phyloP scores from a whole-genome alignment of 2,888 invertebrate species.

The Parthenolecanium corni region DNA sequence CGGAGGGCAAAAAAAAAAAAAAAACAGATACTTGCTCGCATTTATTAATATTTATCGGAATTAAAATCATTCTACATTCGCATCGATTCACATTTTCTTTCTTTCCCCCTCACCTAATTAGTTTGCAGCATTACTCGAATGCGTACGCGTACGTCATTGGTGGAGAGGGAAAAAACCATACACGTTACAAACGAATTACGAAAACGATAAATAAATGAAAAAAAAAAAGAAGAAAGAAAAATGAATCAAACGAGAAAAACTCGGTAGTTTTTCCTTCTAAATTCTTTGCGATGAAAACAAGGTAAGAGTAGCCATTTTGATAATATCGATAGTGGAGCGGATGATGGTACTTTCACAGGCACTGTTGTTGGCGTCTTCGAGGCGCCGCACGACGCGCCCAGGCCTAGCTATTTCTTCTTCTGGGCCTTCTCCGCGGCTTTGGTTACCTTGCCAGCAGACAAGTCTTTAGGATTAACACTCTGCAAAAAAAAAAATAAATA shows the following conservation, averaged over 20 bases:
- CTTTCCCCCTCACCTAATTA: not conserved
- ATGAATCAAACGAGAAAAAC: not conserved
- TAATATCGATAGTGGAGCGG: conserved; percentile 44
- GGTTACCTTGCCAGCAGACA: conserved; percentile 84
- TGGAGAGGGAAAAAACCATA: conserved; percentile 5
- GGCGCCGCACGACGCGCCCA: conserved; percentile 34
- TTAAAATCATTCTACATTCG: no score
- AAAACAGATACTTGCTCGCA: no score
- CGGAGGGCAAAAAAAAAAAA: not conserved
- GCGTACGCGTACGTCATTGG: no score
- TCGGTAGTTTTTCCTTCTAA: conserved; percentile 63
- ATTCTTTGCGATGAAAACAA: conserved; percentile 84
- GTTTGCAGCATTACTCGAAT: conserved; percentile 2
- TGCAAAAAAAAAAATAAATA: no score
- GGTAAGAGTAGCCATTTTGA: conserved; percentile 54
- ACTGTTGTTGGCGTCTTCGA: conserved; percentile 16
- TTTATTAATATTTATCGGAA: no score
- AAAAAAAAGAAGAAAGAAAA: conserved; percentile 4
- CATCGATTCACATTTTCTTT: no score
- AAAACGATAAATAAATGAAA: conserved; percentile 27
- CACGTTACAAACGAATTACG: conserved; percentile 25
- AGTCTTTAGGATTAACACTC: conserved; percentile 84
- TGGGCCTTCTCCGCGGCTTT: conserved; percentile 97
- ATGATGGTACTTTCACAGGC: conserved; percentile 35
- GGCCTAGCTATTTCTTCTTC: conserved; percentile 91